Base-by-base conservation (phyloP, 2,797 vertebrate genomes). In the Paguma larvata region DNA sequence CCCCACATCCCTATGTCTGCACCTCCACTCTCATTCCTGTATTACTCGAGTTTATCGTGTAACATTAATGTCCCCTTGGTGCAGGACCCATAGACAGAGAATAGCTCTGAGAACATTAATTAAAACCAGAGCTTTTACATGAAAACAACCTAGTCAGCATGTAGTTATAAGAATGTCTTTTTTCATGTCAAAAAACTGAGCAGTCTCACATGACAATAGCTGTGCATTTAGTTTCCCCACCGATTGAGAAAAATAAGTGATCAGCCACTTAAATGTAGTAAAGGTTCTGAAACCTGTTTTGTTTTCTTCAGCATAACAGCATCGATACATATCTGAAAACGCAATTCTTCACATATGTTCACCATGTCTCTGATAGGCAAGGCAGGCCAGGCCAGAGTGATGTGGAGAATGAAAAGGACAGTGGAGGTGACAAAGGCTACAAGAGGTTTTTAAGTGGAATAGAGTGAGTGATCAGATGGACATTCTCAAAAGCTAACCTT, bases 281-380 rank as follows among this genome's bases (percentile, higher is more conserved):
- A 96, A 78, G 8, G 80, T 48, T 75, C 67, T 83, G 48, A 73
- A 62, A 89, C 21, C 89, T 18, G 78, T 65, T 90, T 86, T 72
- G 19, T 59, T 91, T 72, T 62, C 56, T 94, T 86, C n/a, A 34
- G 46, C 72, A 7, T 73, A 84, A 85, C 19, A 72, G 53, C 10
- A 56, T 72, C 51, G 65, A 75, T 23, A 12, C n/a, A 41, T 18
- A 63, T 44, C 65, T 92, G 85, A 44, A 89, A 92, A 91, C 80
- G 67, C 8, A 85, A 53, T 38, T 62, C 18, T 53, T 96, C 80
- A 63, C 6, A 1, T 23, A 23, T 7, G 2, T 62, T 80, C 78
- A 68, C 34, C 32, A 34, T 14, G 4, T 27, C 32, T 92, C 44
- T 88, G 46, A 63, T 32, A 82, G 23, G 27, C 14, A 21, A 88